phyloP scores from a whole-genome alignment of 2,888 invertebrate genomes.

The Tanypteryx hageni region DNA sequence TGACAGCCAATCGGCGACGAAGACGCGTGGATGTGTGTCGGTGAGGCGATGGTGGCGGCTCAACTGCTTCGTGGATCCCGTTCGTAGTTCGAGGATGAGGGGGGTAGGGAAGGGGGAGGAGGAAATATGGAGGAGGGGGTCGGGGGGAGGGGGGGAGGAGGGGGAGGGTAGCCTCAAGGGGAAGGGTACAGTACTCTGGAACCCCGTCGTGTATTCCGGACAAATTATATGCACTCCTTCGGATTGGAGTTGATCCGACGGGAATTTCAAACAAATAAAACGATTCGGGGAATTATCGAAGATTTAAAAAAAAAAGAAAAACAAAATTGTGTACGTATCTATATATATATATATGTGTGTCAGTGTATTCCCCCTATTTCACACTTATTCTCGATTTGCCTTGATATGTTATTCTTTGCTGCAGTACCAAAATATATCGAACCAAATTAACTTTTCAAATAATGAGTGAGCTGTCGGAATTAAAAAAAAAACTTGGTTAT shows the following conservation, averaged over 20 bases:
- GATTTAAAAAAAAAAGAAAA: background rate
- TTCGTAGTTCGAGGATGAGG: background rate
- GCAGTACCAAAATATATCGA: no score
- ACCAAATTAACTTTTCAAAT: background rate
- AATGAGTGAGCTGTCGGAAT: background rate
- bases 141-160: slow-evolving; percentile 18
- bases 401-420: slow-evolving; percentile 9
- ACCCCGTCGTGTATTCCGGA: slow-evolving; percentile 48
- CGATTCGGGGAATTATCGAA: background rate
- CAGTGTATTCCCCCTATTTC: background rate
- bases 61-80: background rate
- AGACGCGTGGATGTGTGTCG: slow-evolving; percentile 2
- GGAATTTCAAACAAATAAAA: background rate
- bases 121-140: background rate
- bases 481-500: background rate
- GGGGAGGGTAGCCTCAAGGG: slow-evolving; percentile 44
- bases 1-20: slow-evolving; percentile 45
- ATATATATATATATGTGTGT: no score
- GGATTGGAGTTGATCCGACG: background rate
- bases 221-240: background rate
- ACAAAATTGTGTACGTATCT: background rate
- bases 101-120: background rate
- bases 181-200: slow-evolving; percentile 43
- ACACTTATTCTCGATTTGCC: background rate
- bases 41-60: background rate